Evolutionary conservation across 2,888 invertebrate species (phyloP).

Genomic region (Cerastis leucographa): DNA sequence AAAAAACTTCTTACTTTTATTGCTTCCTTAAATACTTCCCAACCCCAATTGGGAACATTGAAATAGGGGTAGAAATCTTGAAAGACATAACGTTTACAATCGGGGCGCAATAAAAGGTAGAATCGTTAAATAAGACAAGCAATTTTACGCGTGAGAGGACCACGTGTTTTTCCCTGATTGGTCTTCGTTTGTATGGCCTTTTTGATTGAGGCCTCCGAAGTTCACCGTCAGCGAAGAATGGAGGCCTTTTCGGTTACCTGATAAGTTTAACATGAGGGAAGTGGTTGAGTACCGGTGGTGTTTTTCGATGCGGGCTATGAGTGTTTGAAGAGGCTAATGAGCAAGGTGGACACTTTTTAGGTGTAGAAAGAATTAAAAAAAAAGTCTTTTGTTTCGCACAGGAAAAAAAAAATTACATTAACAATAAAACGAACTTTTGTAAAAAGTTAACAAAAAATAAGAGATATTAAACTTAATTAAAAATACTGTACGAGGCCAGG

Average conservation of each 20-base stretch:
- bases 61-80: slow-evolving; percentile 49
- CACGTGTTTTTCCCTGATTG: slow-evolving; percentile 57
- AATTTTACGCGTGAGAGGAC: slow-evolving; percentile 59
- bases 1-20: slow-evolving; percentile 42
- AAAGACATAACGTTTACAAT: slow-evolving; percentile 52
- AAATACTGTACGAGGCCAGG: too few species aligned
- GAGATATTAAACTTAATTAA: too few species aligned
- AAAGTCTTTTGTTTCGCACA: too few species aligned
- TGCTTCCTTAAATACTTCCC: slow-evolving; percentile 39
- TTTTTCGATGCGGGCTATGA: slow-evolving; percentile 24
- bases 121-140: slow-evolving; percentile 64
- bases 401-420: too few species aligned
- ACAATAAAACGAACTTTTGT: too few species aligned
- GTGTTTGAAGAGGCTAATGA: slow-evolving; percentile 13
- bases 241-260: slow-evolving; percentile 35
- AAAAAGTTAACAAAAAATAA: too few species aligned
- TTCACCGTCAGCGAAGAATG: slow-evolving; percentile 25
- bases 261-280: slow-evolving; percentile 41
- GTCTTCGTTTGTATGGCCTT: slow-evolving; percentile 33
- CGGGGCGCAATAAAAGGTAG: slow-evolving; percentile 58
- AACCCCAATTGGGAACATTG: slow-evolving; percentile 27
- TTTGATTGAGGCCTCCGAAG: slow-evolving; percentile 52
- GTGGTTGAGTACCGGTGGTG: slow-evolving; percentile 15
- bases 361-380: background rate
- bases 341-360: background rate